Percentiles rank a stretch among this genome's conserved stretches.
phyloP scores from a whole-genome alignment of 2,888 invertebrate species.

The Eurois occulta region DNA sequence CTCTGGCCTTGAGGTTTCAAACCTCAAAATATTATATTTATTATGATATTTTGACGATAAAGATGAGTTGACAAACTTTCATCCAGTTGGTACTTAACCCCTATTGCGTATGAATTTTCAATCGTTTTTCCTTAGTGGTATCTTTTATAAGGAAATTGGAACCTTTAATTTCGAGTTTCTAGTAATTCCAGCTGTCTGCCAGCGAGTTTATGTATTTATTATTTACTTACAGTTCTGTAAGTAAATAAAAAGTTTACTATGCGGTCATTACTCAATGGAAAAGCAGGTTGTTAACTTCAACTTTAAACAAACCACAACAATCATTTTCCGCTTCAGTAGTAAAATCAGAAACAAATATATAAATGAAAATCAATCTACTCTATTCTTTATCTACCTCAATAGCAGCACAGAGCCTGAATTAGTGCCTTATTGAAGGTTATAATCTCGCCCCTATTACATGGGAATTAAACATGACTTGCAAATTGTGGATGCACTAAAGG shows the following conservation, averaged over 20 bases:
- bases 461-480: not conserved
- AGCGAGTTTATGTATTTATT: too few species aligned
- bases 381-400: not conserved
- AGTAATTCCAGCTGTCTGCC: not conserved
- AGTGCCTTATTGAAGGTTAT: not conserved
- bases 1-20: too few species aligned
- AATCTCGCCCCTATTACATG: not conserved
- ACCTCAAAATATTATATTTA: too few species aligned
- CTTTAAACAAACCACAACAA: constrained; percentile 28
- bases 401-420: not conserved
- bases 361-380: not conserved
- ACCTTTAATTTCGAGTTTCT: not conserved
- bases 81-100: too few species aligned
- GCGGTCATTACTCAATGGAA: constrained; percentile 2
- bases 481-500: not conserved
- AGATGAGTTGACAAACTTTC: not conserved
- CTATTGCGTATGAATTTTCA: too few species aligned
- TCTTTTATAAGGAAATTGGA: not conserved
- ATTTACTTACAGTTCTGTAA: too few species aligned
- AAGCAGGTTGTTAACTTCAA: constrained; percentile 34
- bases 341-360: constrained; percentile 13
- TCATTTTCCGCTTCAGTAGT: constrained; percentile 31
- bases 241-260: not conserved
- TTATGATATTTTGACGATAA: not conserved
- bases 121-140: too few species aligned